phyloP scores from a whole-genome alignment of 2,888 invertebrate species.

The Drosophila melanocephala region DNA sequence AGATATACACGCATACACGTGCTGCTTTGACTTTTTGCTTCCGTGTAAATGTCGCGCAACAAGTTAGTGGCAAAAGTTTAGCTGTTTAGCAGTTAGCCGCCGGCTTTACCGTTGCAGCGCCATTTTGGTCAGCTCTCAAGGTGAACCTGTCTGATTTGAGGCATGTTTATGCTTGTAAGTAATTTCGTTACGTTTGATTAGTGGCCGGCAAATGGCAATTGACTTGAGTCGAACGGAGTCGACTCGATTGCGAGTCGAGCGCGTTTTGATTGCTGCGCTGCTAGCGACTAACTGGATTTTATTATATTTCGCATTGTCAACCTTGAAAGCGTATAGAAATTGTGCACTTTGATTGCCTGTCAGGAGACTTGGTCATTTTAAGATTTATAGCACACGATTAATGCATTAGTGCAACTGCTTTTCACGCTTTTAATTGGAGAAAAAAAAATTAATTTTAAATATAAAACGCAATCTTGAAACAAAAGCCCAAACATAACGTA shows the following conservation, averaged over 20 bases:
- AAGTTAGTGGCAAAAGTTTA: slow-evolving; percentile 65
- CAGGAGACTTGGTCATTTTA: slow-evolving; percentile 54
- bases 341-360: slow-evolving; percentile 71
- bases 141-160: slow-evolving; percentile 82
- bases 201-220: slow-evolving; percentile 79
- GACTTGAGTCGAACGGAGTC: slow-evolving; percentile 50
- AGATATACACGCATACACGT: slow-evolving; percentile 17
- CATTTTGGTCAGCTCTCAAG: slow-evolving; percentile 83
- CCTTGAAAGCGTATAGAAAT: slow-evolving; percentile 73
- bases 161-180: slow-evolving; percentile 72
- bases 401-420: slow-evolving; percentile 61
- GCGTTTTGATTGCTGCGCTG: slow-evolving; percentile 41
- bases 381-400: slow-evolving; percentile 82
- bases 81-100: slow-evolving; percentile 39
- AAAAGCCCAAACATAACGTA: slow-evolving; percentile 26
- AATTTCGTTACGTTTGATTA: slow-evolving; percentile 79
- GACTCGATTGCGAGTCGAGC: slow-evolving; percentile 20
- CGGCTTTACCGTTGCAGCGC: slow-evolving; percentile 74
- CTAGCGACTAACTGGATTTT: slow-evolving; percentile 65
- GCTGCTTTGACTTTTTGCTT: slow-evolving; percentile 67
- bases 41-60: slow-evolving; percentile 84
- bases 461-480: slow-evolving; percentile 18
- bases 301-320: slow-evolving; percentile 57
- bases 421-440: slow-evolving; percentile 66
- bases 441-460: background rate